Evolutionary conservation across 2,888 invertebrate genomes (phyloP), one percentile per base, ranked within the genome.

Genomic region (Serrognathus titanus): DNA sequence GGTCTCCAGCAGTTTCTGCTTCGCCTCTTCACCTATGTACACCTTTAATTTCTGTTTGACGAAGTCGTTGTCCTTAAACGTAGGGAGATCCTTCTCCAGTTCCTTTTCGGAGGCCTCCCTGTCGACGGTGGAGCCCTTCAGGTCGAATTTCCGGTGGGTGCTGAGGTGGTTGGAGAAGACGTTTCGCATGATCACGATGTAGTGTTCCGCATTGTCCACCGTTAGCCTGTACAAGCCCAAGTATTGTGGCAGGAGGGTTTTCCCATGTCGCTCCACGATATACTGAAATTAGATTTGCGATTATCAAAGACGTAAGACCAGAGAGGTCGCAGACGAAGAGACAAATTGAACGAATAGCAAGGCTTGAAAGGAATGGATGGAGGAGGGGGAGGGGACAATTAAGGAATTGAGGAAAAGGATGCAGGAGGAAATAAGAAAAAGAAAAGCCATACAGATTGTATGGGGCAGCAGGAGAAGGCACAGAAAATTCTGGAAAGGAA

Each of bases 51-150:
- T 94, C 73, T 97, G 97, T 71, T 96, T 97, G 41, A 99, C 90
- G 76, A 99, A 99, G 80, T 99, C 99, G 77, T 98, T 98, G 80
- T 99, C 99, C 77, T 99, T 99, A 58, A 91, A 86, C 1, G 98
- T 98, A 1, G 99, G 99, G 69, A 97, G 81, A 66, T 95, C 94
- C 75, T 99, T 99, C 73, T 94, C 94, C 71, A 94, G 85, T 77
- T 99, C 99, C 75, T 98, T 98, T 68, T 98, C 97, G 0, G 96
- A 97, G 7, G 99, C 99, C 78, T 97, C 96, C 47, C 99, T 85
- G 78, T 97, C 97, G 1, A 99, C 97, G 4, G 98, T 99, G 10
- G 98, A 99, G 8, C 99, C 97, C 82, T 97, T 97, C 63, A 97
- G 81, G 79, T 97, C 97, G 77, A 94, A 97, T 79, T 97, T 97